Base-by-base conservation (phyloP, 1,140 invertebrate species). In the Cephus cinctus region DNA sequence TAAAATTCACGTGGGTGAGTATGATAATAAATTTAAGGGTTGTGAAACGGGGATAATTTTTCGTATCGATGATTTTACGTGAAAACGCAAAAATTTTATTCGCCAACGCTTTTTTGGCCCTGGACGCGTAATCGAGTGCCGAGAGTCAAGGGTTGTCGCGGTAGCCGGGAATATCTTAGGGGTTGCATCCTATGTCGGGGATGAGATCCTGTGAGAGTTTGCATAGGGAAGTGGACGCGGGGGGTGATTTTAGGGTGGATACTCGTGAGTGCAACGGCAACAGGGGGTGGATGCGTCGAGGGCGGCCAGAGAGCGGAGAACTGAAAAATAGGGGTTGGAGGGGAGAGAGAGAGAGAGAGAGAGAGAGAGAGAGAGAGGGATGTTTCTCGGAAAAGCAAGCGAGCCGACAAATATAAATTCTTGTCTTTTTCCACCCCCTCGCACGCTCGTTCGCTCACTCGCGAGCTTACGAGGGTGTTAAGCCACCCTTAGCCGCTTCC, bases 341-440 rank as follows among this genome's bases (percentile, higher is more conserved):
- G 25, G 25, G 25, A n/a, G n/a, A 8, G 25, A 27, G 25, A n/a
- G 25, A 8, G 25, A 6, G n/a, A n/a, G 25, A n/a, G 25, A 27
- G 6, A n/a, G 6, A 8, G 25, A n/a, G n/a, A 27, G 40, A 42
- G 48, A 34, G 39, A 44, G 50, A 48, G 48, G 43, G 55, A 47
- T 50, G 49, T 50, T 35, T 54, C 55, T 47, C 59, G 53, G 41
- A n/a, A 56, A 56, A 59, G 52, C 56, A 48, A 49, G 42, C 38
- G 40, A 59, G 48, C 52, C 52, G 54, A 57, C 52, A 63, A 61
- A 61, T 59, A 59, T 61, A 55, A 55, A 65, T 65, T 65, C 61
- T 54, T 56, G 43, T 57, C 53, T 15, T 43, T 15, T 52, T 27
- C 39, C 30, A 23, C 30, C n/a, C 23, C 42, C 8, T 36, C 23